Percentiles rank a stretch among this genome's conserved stretches.
Evolutionary conservation across 2,888 invertebrate genomes (phyloP).

Genomic region (Cosmia trapezina): DNA sequence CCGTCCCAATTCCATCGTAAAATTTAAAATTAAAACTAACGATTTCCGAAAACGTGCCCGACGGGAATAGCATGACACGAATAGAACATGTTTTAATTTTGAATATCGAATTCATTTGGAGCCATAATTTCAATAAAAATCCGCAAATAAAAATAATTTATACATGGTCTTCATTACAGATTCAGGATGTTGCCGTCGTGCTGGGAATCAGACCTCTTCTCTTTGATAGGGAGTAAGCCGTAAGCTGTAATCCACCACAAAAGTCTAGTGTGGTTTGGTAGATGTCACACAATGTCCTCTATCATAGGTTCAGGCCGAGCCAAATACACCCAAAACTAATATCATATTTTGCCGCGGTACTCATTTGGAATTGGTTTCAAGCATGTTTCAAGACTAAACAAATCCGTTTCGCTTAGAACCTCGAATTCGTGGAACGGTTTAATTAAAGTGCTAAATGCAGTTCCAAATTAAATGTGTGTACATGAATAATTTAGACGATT

Average conservation of each 20-base stretch:
- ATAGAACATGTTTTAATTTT: conserved; percentile 48
- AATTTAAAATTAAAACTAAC: conserved; percentile 57
- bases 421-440: conserved; percentile 46
- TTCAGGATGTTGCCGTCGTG: neutral
- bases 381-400: conserved; percentile 19
- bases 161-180: neutral
- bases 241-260: neutral
- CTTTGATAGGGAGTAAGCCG: neutral
- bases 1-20: conserved; percentile 43
- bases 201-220: neutral
- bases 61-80: conserved; percentile 27
- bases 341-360: neutral
- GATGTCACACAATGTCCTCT: neutral
- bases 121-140: neutral
- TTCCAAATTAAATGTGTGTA: conserved; percentile 49
- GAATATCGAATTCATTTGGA: conserved; percentile 41
- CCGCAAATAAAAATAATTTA: neutral
- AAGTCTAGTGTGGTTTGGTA: neutral
- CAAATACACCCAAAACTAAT: neutral
- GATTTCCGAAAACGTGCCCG: conserved; percentile 38
- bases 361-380: conserved; percentile 22
- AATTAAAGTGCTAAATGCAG: conserved; percentile 55
- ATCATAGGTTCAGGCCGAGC: neutral
- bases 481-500: conserved; percentile 47
- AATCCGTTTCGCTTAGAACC: conserved; percentile 33